A percentile compares a stretch with the other conserved stretches of the same genome.
Evolutionary conservation across 1,140 invertebrate genomes (phyloP).

Genomic region (Drosophila trapezifrons): DNA sequence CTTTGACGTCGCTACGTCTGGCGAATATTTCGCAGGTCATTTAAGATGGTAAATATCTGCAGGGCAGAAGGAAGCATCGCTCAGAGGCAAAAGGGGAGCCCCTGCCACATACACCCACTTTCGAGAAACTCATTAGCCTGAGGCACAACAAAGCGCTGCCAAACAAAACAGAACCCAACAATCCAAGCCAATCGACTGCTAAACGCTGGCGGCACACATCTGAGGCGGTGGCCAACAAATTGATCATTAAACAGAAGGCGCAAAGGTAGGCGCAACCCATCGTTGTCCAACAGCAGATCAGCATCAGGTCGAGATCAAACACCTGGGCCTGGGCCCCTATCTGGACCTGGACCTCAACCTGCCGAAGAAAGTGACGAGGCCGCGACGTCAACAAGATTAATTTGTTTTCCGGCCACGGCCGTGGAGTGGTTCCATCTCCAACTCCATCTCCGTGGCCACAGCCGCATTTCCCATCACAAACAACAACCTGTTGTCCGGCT

Average conservation of each 20-base stretch:
- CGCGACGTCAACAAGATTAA: constrained; percentile 77
- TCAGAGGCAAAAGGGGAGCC: constrained; percentile 32
- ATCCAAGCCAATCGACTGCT: constrained; percentile 50
- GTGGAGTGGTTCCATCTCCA: constrained; percentile 37
- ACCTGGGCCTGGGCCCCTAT: constrained; percentile 55
- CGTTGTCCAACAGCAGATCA: constrained; percentile 51
- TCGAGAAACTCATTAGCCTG: constrained; percentile 70
- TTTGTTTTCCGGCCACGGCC: constrained; percentile 67
- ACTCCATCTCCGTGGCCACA: constrained; percentile 1
- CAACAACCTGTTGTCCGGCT: constrained; percentile 72
- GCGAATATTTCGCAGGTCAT: constrained; percentile 14
- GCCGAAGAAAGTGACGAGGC: constrained; percentile 70
- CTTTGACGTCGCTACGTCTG: constrained; percentile 52
- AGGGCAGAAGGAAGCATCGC: background rate
- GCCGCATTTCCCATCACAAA: constrained; percentile 31
- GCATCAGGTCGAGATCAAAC: constrained; percentile 74
- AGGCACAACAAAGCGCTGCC: constrained; percentile 31
- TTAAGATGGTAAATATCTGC: background rate
- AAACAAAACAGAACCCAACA: constrained; percentile 33
- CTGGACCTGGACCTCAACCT: constrained; percentile 25
- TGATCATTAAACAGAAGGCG: constrained; percentile 83
- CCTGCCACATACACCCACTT: constrained; percentile 68
- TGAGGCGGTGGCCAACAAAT: constrained; percentile 76
- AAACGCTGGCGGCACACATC: constrained; percentile 79
- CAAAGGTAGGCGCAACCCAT: constrained; percentile 72